These are phyloP conservation scores for Drusus annulatus DNA, from an alignment of 1,140 invertebrate species.

Conservation along the genomic window DNA sequence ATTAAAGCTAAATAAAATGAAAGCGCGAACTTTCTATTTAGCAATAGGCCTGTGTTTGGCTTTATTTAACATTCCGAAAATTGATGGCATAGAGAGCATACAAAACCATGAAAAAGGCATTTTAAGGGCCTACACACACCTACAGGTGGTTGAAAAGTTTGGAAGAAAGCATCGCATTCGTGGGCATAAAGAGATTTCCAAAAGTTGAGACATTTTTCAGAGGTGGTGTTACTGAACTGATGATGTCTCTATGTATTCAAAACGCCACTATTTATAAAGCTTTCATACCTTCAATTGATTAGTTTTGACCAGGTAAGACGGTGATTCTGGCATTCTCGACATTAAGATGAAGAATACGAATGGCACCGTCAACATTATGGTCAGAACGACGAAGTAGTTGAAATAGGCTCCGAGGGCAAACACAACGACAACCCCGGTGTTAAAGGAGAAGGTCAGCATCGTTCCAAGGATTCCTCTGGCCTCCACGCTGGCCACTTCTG, in stretches of 20 bases:
- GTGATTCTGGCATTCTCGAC: conserved; percentile 73
- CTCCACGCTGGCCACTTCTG: conserved; percentile 73
- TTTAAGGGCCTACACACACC: too few species aligned
- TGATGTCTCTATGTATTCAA: too few species aligned
- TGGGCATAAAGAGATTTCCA: too few species aligned
- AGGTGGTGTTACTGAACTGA: too few species aligned
- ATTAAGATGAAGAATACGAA: conserved; percentile 64
- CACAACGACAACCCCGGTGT: conserved; percentile 72
- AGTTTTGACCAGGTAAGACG: conserved; percentile 63
- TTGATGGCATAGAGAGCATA: too few species aligned
- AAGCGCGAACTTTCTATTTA: too few species aligned
- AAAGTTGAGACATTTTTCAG: background rate
- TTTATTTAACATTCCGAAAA: too few species aligned
- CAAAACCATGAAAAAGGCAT: too few species aligned
- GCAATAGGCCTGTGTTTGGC: too few species aligned
- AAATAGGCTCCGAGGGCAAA: conserved; percentile 73
- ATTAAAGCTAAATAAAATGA: too few species aligned
- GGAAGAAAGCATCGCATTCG: too few species aligned
- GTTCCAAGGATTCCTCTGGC: conserved; percentile 74
- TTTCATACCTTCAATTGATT: background rate
- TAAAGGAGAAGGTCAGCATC: conserved; percentile 70
- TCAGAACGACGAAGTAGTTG: conserved; percentile 62
- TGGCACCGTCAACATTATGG: conserved; percentile 57
- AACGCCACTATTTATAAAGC: background rate
- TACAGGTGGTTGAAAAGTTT: too few species aligned